Evolutionary conservation across 1,140 invertebrate genomes (phyloP).

Genomic region (Anthonomus grandis): DNA sequence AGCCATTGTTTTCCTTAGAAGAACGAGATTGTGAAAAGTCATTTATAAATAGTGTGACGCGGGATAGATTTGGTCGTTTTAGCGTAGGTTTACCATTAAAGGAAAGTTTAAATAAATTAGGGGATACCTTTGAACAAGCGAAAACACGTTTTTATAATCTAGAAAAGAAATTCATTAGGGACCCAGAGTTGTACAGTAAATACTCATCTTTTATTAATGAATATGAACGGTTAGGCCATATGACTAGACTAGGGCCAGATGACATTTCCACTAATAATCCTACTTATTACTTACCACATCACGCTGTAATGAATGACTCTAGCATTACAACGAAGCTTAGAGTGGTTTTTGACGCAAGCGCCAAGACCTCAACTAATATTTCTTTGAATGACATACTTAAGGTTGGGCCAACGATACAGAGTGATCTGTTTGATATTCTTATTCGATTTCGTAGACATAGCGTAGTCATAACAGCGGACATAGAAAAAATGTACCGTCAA

Average conservation of each 20-base stretch:
- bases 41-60: too few species aligned
- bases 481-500: conserved; percentile 9
- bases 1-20: too few species aligned
- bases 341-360: conserved; percentile 45
- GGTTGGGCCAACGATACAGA: conserved; percentile 39
- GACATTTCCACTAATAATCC: too few species aligned
- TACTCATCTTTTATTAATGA: conserved; percentile 3
- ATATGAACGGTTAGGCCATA: conserved; percentile 14
- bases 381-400: conserved; percentile 45
- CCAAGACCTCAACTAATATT: conserved; percentile 26
- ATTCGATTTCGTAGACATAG: conserved; percentile 34
- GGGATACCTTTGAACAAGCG: conserved; percentile 4
- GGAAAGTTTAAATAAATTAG: neutral
- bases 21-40: too few species aligned
- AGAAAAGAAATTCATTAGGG: neutral
- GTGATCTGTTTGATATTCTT: conserved; percentile 34
- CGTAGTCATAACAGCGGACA: neutral
- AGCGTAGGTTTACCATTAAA: conserved; percentile 4
- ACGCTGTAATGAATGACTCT: conserved; percentile 35
- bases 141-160: neutral
- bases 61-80: conserved; percentile 11
- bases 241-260: neutral
- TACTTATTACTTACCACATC: conserved; percentile 37
- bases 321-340: conserved; percentile 39
- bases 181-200: neutral